Evolutionary conservation across 2,113 vertebrate genomes (phyloP), one percentile per base, ranked within the genome.

Genomic region (Holacanthus passer): DNA sequence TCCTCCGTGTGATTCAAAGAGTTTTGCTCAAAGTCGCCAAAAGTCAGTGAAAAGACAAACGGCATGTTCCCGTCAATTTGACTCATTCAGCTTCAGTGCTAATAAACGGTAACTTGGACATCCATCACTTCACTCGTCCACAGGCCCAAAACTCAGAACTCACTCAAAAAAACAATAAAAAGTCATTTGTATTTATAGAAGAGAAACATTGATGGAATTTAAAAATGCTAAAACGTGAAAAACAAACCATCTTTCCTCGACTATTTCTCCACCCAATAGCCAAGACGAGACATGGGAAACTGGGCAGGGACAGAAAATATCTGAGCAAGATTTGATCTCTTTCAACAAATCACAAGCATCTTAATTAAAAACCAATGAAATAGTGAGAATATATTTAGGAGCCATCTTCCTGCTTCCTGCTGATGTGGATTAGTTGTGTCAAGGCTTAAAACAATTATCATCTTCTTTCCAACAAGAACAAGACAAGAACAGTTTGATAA

Each of bases 31-130:
- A 65, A 73, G 69, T 65, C 0, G 1, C 5, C 22, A 79, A n/a
- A 62, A 74, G 55, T 63, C 27, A 7, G 14, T 60, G 55, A 68
- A 84, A 62, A n/a, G 5, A 55, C 29, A 32, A 52, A 20, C 5
- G 16, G 1, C 16, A 50, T 4, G 17, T 56, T 31, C 7, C 45
- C 62, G n/a, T 66, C 10, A 16, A n/a, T 5, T 12, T 50, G n/a
- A 67, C 31, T 50, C 2, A 53, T 60, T 50, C 41, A 81, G 12
- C 27, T 16, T 59, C 52, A 43, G n/a, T 24, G 0, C 17, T 4
- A 32, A 19, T 67, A 41, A 68, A 14, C 3, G 3, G 53, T 52
- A 6, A 47, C 47, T 52, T 29, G 47, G 60, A 41, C 22, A n/a
- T 37, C 59, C 59, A 14, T 24, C 48, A 45, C 20, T 53, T 29